These are phyloP conservation scores for Hylaeus volcanicus DNA, from an alignment of 1,140 invertebrate species.

Conservation along the genomic window DNA sequence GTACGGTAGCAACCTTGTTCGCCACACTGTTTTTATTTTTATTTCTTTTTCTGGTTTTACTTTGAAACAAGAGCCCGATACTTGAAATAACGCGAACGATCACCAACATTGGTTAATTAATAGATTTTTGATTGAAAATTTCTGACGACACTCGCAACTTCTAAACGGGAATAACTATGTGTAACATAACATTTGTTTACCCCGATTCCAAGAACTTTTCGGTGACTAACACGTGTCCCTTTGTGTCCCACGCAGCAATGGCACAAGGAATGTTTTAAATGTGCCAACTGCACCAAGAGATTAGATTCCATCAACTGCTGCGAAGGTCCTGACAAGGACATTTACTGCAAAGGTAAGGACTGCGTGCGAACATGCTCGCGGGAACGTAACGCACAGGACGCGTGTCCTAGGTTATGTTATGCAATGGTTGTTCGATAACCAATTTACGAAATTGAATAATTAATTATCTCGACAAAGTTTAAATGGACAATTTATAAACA, in stretches of 20 bases:
- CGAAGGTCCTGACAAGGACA: constrained; percentile 96
- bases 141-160: no score
- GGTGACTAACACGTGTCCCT: constrained; percentile 76
- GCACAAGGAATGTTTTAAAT: constrained; percentile 98
- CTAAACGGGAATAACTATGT: constrained; percentile 31
- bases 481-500: no score
- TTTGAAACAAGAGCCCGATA: no score
- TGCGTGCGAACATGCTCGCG: background rate
- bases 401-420: background rate
- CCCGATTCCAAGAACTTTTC: constrained; percentile 40
- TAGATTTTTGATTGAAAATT: background rate
- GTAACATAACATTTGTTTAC: constrained; percentile 20
- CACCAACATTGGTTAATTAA: no score
- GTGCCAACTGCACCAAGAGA: constrained; percentile 94
- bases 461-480: no score
- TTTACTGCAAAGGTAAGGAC: constrained; percentile 97
- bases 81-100: no score
- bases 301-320: constrained; percentile 98
- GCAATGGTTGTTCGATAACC: background rate
- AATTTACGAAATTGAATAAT: no score
- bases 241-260: constrained; percentile 82
- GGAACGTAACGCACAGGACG: constrained; percentile 17
- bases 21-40: no score
- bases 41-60: no score
- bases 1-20: no score